Evolutionary conservation across 1,140 invertebrate genomes (phyloP), one percentile per base, ranked within the genome.

Genomic region (Pachyrhynchus sulphureomaculatus): DNA sequence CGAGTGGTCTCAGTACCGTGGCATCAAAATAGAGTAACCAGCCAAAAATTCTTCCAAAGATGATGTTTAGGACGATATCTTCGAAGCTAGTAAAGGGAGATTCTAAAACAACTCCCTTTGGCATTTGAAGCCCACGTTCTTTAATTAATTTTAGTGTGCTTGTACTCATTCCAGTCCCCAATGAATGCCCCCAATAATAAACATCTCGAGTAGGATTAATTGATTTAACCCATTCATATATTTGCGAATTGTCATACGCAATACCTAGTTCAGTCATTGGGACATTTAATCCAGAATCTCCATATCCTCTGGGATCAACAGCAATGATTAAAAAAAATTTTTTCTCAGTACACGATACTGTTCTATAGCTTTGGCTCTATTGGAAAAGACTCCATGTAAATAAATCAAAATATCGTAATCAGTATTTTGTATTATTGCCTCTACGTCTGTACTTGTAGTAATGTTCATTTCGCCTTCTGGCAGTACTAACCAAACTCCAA

Each of bases 271-370:
- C 94, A 10, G 86, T 85, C 1, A 88, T 84, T 2, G 15, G 29
- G 9, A 53, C 57, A 37, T 82, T 73, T 1, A 84, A 79, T 32
- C 75, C 71, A 0, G 93, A 96, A 78, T 98, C 95, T 0, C 88
- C 95, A 75, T 92, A 97, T 57, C 92, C 88, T 80, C 93, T 80
- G 75, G 98, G 98, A 77, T 98, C 95, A 68, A 96, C 88, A 4
- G 91, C 82, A 45, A 98, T 79, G n/a, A 98, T 83, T 78, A 97
- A 93, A 55, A n/a, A n/a, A 74, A 73, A 42, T 66, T 64, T 44
- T 67, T 55, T n/a, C 70, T 53, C 8, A 73, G 39, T 10, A 70
- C 66, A n/a, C 45, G 32, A 52, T 68, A 68, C 37, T 67, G 34
- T 32, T 32, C 15, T 26, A 34, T 21, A 34, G 53, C 62, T 55